Conservation (phyloP, 2,113 vertebrate species). For the Melanerpes aurifrons region DNA sequence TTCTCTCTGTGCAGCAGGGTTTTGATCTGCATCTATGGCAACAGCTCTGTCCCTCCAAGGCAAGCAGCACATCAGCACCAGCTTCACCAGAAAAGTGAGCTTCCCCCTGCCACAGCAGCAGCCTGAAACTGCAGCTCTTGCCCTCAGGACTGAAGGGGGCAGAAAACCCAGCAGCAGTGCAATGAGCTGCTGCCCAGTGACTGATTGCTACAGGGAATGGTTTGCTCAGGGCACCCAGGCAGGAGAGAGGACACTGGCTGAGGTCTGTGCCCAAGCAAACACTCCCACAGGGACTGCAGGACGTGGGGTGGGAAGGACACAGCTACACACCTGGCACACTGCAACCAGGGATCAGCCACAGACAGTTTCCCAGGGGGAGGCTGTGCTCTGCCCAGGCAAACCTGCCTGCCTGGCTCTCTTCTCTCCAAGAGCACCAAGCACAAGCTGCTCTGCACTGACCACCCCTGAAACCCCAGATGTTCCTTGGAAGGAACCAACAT, state of each 20-base stretch:
- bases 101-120: neutral
- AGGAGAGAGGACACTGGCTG: neutral
- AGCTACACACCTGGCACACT: neutral
- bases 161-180: neutral
- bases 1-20: neutral
- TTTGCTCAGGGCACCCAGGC: neutral
- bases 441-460: fast-evolving
- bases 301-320: neutral
- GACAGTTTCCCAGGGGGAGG: fast-evolving
- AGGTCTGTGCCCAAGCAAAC: neutral
- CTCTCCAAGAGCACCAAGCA: fast-evolving
- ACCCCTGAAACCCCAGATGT: neutral
- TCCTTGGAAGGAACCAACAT: neutral
- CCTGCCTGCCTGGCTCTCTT: fast-evolving
- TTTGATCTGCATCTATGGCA: neutral
- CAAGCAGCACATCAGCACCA: neutral
- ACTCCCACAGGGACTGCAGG: fast-evolving
- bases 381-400: neutral
- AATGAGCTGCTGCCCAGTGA: neutral
- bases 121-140: neutral
- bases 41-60: neutral
- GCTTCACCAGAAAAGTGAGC: neutral
- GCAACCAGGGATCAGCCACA: neutral
- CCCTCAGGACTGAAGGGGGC: neutral
- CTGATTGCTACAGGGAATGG: neutral